phyloP scores from a whole-genome alignment of 1,140 invertebrate genomes.

The Rhyacophila brunnea region DNA sequence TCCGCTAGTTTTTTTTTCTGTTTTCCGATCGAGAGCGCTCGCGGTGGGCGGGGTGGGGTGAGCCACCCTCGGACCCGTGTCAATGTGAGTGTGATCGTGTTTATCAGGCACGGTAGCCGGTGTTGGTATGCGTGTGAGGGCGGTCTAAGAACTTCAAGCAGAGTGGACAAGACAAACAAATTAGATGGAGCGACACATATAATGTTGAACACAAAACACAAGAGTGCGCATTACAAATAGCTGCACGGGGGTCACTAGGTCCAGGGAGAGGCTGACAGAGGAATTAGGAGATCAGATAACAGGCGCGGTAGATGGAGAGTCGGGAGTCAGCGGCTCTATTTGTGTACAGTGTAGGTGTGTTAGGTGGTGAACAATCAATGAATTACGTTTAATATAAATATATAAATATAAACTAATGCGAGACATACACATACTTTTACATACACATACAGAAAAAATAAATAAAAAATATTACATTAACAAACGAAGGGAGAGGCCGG shows the following conservation, averaged over 20 bases:
- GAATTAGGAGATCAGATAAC: slow-evolving; percentile 20
- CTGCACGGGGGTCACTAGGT: slow-evolving; percentile 13
- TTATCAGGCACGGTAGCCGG: slow-evolving; percentile 8
- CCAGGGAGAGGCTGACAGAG: too few species aligned
- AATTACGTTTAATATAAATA: slow-evolving; percentile 35
- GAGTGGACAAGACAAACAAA: slow-evolving; percentile 57
- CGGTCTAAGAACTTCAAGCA: slow-evolving; percentile 53
- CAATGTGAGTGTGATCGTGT: slow-evolving; percentile 15
- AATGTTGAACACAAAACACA: slow-evolving; percentile 28
- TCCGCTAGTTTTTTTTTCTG: neutral
- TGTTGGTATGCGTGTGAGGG: slow-evolving; percentile 18
- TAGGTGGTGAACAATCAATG: slow-evolving; percentile 31
- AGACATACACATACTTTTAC: slow-evolving; percentile 58
- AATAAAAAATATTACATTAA: slow-evolving; percentile 30
- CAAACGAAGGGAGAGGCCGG: slow-evolving; percentile 31
- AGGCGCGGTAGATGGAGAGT: neutral
- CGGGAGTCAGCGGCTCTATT: neutral
- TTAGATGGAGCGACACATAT: slow-evolving; percentile 43
- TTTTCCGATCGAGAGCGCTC: neutral
- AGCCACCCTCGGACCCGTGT: slow-evolving; percentile 12
- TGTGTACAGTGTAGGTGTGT: slow-evolving; percentile 16
- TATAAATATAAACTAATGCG: slow-evolving; percentile 50
- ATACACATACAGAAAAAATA: slow-evolving; percentile 59
- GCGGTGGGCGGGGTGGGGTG: slow-evolving; percentile 3
- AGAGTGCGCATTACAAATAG: slow-evolving; percentile 25